A percentile compares a stretch with the other conserved stretches of the same genome.
Evolutionary conservation across 37 sponge, comb jelly and placozoan species (phyloP).

Genomic region (Mnemiopsis leidyi): DNA sequence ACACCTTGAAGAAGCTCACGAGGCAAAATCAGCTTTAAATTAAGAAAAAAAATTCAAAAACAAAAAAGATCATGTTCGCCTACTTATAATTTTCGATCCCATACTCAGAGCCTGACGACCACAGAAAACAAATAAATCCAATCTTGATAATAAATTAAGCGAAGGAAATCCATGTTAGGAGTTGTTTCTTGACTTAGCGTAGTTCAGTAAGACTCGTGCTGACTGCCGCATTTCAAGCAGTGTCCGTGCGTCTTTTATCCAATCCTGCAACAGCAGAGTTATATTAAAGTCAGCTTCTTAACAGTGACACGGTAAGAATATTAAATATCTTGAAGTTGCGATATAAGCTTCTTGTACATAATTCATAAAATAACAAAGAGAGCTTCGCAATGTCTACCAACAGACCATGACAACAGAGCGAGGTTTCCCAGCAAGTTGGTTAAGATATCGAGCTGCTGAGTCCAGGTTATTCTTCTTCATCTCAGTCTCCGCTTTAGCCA

Average conservation of each 20-base stretch:
- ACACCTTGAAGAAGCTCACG: background rate
- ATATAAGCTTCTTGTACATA: too few relatives aligned
- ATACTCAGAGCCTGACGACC: too few relatives aligned
- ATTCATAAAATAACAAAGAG: too few relatives aligned
- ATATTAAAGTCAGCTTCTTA: too few relatives aligned
- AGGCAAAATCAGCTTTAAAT: background rate
- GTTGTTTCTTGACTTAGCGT: conserved; percentile 45
- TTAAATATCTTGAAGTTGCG: too few relatives aligned
- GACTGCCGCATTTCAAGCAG: conserved; percentile 33
- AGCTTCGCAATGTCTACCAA: too few relatives aligned
- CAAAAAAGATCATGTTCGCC: too few relatives aligned
- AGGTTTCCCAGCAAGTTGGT: conserved; percentile 17
- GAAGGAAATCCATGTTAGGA: background rate
- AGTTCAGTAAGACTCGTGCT: conserved; percentile 8
- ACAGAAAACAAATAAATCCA: too few relatives aligned
- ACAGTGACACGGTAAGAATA: too few relatives aligned
- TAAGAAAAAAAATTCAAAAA: too few relatives aligned
- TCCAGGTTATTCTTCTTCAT: conserved; percentile 20
- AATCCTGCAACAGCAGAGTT: background rate
- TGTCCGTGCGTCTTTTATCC: conserved; percentile 4
- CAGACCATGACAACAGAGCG: background rate
- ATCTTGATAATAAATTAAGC: too few relatives aligned
- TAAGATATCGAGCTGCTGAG: conserved; percentile 5
- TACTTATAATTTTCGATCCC: too few relatives aligned
- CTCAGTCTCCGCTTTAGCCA: background rate